These are phyloP conservation scores for Prietella phreatophila DNA, from an alignment of 2,113 vertebrate species.

Conservation along the genomic window DNA sequence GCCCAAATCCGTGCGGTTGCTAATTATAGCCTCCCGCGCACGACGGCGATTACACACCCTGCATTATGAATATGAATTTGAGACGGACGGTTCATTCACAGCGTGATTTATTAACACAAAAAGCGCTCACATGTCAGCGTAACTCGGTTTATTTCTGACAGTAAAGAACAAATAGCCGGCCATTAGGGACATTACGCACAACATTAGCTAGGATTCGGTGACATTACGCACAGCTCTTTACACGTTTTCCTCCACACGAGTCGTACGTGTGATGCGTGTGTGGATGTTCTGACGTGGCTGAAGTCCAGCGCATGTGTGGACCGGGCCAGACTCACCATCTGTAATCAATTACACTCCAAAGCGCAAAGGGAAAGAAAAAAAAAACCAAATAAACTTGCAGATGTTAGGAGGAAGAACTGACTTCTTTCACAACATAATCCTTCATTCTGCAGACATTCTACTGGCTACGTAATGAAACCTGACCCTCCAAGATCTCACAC, in stretches of 20 bases:
- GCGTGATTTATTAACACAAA: conserved; percentile 7
- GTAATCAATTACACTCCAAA: not conserved
- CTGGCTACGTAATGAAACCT: not conserved
- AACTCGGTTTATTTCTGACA: conserved; percentile 20
- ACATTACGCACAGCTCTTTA: not conserved
- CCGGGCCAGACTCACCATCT: not conserved
- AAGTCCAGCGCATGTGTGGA: conserved; percentile 8
- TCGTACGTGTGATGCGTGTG: not conserved
- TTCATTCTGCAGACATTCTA: not conserved
- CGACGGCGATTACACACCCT: conserved; percentile 29
- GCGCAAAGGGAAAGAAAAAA: not conserved
- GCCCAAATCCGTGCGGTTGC: conserved; percentile 58
- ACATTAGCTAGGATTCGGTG: conserved; percentile 2
- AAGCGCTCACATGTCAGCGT: not conserved
- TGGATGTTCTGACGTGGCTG: not conserved
- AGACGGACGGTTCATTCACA: conserved; percentile 29
- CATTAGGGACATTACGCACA: conserved; percentile 3
- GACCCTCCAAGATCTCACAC: not conserved
- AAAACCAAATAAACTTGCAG: conserved; percentile 4
- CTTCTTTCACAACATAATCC: not conserved
- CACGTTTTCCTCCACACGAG: conserved; percentile 25
- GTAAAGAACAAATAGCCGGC: not conserved
- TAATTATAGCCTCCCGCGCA: conserved; percentile 57
- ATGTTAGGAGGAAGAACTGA: conserved; percentile 9
- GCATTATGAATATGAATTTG: conserved; percentile 44